Conservation (phyloP, 2,113 vertebrate species). For the Leuciscus idus region DNA sequence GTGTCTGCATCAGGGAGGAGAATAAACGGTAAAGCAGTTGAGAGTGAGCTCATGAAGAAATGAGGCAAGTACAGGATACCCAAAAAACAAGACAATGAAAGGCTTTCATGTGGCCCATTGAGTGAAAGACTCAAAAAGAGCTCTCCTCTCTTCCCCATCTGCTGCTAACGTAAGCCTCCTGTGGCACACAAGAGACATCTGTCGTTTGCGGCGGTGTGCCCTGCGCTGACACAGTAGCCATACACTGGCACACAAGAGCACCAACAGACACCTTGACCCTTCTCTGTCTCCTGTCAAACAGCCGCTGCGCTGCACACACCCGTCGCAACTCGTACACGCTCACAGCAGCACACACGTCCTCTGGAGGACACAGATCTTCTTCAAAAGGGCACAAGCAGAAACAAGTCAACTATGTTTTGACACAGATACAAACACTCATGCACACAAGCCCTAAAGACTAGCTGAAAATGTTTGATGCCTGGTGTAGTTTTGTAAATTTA, state of each 20-base stretch:
- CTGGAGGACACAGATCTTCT: conserved; percentile 4
- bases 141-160: conserved; percentile 46
- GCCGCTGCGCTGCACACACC: background rate
- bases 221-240: conserved; percentile 50
- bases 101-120: conserved; percentile 41
- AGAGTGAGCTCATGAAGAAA: conserved; percentile 21
- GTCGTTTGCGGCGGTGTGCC: conserved; percentile 38
- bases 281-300: conserved; percentile 18
- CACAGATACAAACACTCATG: background rate
- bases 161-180: conserved; percentile 34
- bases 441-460: background rate
- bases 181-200: conserved; percentile 45
- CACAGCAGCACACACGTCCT: conserved; percentile 2
- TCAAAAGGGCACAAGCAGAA: background rate
- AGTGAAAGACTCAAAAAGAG: conserved; percentile 41
- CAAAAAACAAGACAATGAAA: conserved; percentile 34
- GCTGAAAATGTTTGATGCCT: background rate
- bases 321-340: background rate
- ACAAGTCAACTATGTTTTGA: background rate
- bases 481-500: background rate
- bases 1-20: background rate
- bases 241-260: conserved; percentile 38
- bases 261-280: conserved; percentile 28
- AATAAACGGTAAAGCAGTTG: conserved; percentile 33
- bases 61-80: conserved; percentile 11